Evolutionary conservation across 1,140 invertebrate genomes (phyloP), one percentile per base, ranked within the genome.

Genomic region (Leptinotarsa undecemlineata): DNA sequence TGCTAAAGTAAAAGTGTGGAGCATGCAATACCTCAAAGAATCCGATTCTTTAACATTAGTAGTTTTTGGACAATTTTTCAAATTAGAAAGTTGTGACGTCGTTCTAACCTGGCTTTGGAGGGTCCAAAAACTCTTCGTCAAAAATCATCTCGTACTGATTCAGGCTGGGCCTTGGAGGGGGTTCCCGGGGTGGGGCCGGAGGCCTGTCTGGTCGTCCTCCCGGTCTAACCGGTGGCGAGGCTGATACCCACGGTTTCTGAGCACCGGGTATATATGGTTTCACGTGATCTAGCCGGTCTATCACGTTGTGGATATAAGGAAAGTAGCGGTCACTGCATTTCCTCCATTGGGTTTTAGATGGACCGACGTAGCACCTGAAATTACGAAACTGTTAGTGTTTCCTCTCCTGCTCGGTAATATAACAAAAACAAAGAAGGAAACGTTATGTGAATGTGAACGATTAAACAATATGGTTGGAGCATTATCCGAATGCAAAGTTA

Each of bases 321-420:
- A 89, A 93, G 81, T 95, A 94, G 48, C 90, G 89, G 76, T 95
- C 93, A 79, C 91, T 94, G 81, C 93, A 95, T 21, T 93, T 93
- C 23, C 94, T 87, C 93, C 93, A 95, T 86, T 95, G 93, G 60
- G 94, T 92, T 13, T 87, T 84, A 1, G 85, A 85, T 13, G 89
- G 87, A 63, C 93, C 93, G 3, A 95, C 93, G 83, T 93, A 93
- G 82, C 93, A 94, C 92, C 93, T 94, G 51, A 42, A 42, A 42
- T 42, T 42, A 42, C 8, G 33, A 11, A 11, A 11, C 2, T 42
- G 33, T 42, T 11, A 42, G 8, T 42, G 33, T 2, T 11, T 42
- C 8, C 33, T 4, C 23, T 5, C 23, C 23, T 26, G 23, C 23
- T 26, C 0, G 23, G 23, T 23, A 23, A 23, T 23, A 0, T 23